phyloP scores from a whole-genome alignment of 2,888 invertebrate species.

The Alcis repandata region DNA sequence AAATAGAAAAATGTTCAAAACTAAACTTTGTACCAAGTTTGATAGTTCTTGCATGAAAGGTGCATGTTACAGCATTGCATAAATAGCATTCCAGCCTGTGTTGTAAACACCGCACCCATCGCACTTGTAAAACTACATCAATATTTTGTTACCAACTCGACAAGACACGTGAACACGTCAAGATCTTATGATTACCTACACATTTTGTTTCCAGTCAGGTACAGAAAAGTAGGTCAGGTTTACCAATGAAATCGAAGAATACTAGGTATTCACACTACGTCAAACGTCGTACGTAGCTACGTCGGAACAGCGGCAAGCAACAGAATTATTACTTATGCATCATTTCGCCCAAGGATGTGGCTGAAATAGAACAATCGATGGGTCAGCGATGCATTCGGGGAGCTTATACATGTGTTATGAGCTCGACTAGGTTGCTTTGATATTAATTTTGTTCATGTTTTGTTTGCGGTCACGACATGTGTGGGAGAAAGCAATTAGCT shows the following conservation, averaged over 20 bases:
- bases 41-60: too few relatives aligned
- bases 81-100: too few relatives aligned
- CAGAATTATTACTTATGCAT: slow-evolving; percentile 36
- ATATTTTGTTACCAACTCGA: too few relatives aligned
- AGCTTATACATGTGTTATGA: slow-evolving; percentile 45
- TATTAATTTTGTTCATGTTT: slow-evolving; percentile 5
- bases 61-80: too few relatives aligned
- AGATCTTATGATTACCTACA: too few relatives aligned
- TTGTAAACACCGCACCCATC: too few relatives aligned
- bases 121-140: too few relatives aligned
- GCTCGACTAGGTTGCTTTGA: slow-evolving; percentile 18
- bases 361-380: slow-evolving; percentile 18
- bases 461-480: not conserved
- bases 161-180: too few relatives aligned
- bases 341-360: slow-evolving; percentile 38
- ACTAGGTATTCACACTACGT: not conserved
- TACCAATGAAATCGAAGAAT: not conserved
- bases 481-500: not conserved
- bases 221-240: not conserved
- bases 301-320: slow-evolving; percentile 3
- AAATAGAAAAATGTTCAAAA: too few relatives aligned
- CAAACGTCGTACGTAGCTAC: not conserved
- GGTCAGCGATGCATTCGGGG: slow-evolving; percentile 39
- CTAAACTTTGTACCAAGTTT: too few relatives aligned
- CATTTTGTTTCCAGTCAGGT: not conserved